A percentile compares a stretch with the other conserved stretches of the same genome.
Evolutionary conservation across 2,113 vertebrate species (phyloP).

Genomic region (Sinocyclocheilus grahami): DNA sequence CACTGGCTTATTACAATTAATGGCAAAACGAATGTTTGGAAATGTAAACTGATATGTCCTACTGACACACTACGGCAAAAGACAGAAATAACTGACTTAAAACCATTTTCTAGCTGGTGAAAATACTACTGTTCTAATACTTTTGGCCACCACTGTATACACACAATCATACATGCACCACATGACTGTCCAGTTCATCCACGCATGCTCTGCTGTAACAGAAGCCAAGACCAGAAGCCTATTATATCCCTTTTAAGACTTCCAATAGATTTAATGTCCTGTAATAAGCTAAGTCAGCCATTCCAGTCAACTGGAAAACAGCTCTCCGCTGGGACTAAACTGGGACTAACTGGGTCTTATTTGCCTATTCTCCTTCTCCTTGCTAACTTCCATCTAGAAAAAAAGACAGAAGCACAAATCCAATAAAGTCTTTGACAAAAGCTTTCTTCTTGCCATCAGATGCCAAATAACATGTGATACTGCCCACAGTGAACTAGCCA

Average conservation of each 20-base stretch:
- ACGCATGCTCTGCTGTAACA: constrained; percentile 36
- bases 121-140: too few species aligned
- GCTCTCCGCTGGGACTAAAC: constrained; percentile 52
- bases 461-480: constrained; percentile 77
- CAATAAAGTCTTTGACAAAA: constrained; percentile 76
- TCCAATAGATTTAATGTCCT: constrained; percentile 74
- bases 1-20: too few species aligned
- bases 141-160: too few species aligned
- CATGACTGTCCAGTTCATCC: constrained; percentile 16
- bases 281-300: constrained; percentile 66
- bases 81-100: too few species aligned
- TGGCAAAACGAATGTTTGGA: too few species aligned
- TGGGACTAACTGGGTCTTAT: constrained; percentile 4
- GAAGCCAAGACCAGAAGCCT: constrained; percentile 69
- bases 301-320: constrained; percentile 65
- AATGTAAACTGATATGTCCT: too few species aligned
- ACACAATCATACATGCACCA: constrained; percentile 49
- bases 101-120: too few species aligned
- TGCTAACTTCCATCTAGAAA: constrained; percentile 41
- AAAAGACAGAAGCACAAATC: constrained; percentile 67
- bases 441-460: constrained; percentile 67
- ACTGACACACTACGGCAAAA: too few species aligned
- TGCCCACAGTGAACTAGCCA: constrained; percentile 62
- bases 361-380: constrained; percentile 57
- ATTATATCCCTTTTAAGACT: constrained; percentile 74